phyloP scores from a whole-genome alignment of 2,797 vertebrate genomes.

The Odontamblyopus rebecca region DNA sequence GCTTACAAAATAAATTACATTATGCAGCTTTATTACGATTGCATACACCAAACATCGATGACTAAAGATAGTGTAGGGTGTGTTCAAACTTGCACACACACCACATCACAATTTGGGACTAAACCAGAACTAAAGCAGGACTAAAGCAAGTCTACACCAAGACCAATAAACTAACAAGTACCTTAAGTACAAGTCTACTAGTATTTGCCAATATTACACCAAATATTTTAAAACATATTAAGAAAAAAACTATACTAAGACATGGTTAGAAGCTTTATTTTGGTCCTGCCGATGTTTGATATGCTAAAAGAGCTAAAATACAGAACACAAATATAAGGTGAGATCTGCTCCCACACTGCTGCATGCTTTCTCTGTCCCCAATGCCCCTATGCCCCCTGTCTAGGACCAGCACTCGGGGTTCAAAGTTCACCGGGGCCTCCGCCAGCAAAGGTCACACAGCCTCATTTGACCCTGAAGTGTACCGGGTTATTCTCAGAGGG shows the following conservation, averaged over 20 bases:
- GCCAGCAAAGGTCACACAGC: conserved; percentile 43
- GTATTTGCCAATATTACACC: too few species aligned
- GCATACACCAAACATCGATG: background rate
- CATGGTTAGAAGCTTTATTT: background rate
- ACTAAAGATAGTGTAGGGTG: background rate
- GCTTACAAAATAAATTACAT: background rate
- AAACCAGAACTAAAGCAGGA: too few species aligned
- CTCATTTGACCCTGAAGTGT: conserved; percentile 37
- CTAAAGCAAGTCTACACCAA: too few species aligned
- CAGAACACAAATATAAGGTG: conserved; percentile 10
- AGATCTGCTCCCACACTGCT: conserved; percentile 17
- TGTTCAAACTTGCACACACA: too few species aligned
- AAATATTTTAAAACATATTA: too few species aligned
- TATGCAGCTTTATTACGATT: background rate
- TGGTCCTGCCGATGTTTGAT: background rate
- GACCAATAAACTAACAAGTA: too few species aligned
- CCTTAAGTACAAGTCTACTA: too few species aligned
- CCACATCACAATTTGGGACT: too few species aligned
- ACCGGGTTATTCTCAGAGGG: conserved; percentile 54
- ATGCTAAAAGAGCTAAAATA: background rate
- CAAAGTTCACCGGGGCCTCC: conserved; percentile 66
- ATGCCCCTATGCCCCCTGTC: conserved; percentile 42
- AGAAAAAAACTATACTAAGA: background rate
- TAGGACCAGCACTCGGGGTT: conserved; percentile 55
- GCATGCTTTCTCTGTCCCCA: conserved; percentile 22